Evolutionary conservation across 2,113 vertebrate species (phyloP).

Genomic region (Turnix velox): DNA sequence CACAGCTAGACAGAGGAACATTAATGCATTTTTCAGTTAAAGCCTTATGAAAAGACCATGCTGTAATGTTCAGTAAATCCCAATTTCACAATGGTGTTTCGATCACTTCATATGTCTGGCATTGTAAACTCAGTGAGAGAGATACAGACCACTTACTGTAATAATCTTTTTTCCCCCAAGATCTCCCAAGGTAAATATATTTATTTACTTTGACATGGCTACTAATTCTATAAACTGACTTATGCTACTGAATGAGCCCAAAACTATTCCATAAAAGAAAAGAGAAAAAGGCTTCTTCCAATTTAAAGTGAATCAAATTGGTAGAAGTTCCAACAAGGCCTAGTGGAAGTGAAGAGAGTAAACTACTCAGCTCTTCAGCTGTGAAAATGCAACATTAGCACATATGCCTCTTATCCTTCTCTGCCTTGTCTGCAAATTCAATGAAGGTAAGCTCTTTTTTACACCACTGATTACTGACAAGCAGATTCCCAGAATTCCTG

Average conservation of each 20-base stretch:
- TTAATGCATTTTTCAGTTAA: not conserved
- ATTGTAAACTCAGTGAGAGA: not conserved
- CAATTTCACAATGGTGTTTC: not conserved
- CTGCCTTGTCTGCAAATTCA: not conserved
- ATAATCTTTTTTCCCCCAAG: not conserved
- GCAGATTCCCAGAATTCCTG: not conserved
- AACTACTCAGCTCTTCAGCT: not conserved
- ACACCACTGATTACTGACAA: not conserved
- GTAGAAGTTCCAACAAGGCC: not conserved
- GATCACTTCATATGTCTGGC: not conserved
- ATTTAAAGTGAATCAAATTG: not conserved
- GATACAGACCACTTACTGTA: not conserved
- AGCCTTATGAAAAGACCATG: not conserved
- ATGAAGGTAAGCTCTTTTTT: not conserved
- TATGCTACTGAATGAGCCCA: not conserved
- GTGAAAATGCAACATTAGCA: not conserved
- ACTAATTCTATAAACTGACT: not conserved
- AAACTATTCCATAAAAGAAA: not conserved
- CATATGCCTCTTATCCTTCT: not conserved
- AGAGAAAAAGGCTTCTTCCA: not conserved
- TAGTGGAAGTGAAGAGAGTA: not conserved
- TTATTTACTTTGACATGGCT: not conserved
- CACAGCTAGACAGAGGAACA: not conserved
- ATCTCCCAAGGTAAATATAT: not conserved
- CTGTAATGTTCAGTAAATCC: not conserved